Evolutionary conservation across 2,113 vertebrate genomes (phyloP).

Genomic region (Petaurus breviceps): DNA sequence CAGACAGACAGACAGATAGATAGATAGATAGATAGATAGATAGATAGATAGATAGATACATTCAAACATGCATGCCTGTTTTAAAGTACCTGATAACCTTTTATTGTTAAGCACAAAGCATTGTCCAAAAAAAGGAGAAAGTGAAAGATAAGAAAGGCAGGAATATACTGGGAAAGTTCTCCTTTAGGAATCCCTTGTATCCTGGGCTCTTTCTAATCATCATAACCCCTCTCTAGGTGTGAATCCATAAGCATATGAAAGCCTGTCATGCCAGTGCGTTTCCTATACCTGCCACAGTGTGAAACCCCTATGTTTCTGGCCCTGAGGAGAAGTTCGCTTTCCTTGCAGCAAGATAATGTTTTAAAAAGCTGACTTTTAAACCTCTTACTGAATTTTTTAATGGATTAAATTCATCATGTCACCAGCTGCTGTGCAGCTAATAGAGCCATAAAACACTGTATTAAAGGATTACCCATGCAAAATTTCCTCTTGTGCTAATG

Average conservation of each 20-base stretch:
- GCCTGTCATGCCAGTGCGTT: conserved; percentile 78
- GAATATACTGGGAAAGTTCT: background rate
- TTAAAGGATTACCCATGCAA: conserved; percentile 93
- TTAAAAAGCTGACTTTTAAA: conserved; percentile 93
- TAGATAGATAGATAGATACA: no score
- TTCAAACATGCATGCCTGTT: background rate
- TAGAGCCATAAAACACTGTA: conserved; percentile 93
- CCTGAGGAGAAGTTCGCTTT: conserved; percentile 86
- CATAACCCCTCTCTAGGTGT: conserved; percentile 58
- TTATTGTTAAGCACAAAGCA: background rate
- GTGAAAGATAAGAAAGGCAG: background rate
- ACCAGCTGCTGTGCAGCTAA: conserved; percentile 92
- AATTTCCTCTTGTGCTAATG: conserved; percentile 91
- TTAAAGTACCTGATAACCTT: background rate
- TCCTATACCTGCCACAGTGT: conserved; percentile 83
- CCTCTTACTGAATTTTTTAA: conserved; percentile 92
- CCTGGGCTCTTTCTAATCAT: conserved; percentile 42
- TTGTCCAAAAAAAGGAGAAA: background rate
- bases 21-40: background rate
- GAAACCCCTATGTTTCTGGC: conserved; percentile 83
- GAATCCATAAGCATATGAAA: conserved; percentile 59
- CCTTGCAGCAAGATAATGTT: conserved; percentile 90
- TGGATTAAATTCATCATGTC: conserved; percentile 93
- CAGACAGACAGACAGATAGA: background rate
- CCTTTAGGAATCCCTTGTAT: conserved; percentile 48